Percentiles rank a stretch among this genome's conserved stretches.
Conservation (phyloP, 2,797 vertebrate species). For the Siniperca obscura region DNA sequence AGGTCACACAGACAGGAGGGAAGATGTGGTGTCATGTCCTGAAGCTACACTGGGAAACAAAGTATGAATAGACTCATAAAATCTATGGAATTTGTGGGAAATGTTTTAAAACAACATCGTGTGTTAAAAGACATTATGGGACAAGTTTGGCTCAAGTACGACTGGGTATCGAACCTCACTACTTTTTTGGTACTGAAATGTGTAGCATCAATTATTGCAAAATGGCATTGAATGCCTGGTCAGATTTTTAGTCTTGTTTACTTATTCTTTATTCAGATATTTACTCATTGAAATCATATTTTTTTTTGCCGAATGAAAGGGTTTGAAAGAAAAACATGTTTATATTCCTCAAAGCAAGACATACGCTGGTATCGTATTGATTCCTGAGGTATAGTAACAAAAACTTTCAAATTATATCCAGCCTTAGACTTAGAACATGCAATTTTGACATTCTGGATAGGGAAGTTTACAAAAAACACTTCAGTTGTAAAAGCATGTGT, state of each 20-base stretch:
- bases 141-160: neutral
- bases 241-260: neutral
- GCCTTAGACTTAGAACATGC: neutral
- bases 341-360: neutral
- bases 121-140: too few relatives aligned
- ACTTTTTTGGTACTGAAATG: neutral
- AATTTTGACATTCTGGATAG: neutral
- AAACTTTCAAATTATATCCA: neutral
- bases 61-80: neutral
- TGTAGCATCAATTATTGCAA: neutral
- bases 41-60: neutral
- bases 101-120: neutral
- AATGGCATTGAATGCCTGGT: neutral
- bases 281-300: neutral
- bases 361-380: neutral
- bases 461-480: neutral
- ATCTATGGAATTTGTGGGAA: neutral
- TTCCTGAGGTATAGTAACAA: neutral
- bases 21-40: neutral
- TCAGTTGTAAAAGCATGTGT: neutral
- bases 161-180: neutral
- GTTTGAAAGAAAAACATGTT: neutral
- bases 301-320: too few relatives aligned
- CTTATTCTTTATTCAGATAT: neutral
- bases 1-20: neutral